Conservation (phyloP, 2,888 invertebrate species). For the Ceratothoa steindachneri region DNA sequence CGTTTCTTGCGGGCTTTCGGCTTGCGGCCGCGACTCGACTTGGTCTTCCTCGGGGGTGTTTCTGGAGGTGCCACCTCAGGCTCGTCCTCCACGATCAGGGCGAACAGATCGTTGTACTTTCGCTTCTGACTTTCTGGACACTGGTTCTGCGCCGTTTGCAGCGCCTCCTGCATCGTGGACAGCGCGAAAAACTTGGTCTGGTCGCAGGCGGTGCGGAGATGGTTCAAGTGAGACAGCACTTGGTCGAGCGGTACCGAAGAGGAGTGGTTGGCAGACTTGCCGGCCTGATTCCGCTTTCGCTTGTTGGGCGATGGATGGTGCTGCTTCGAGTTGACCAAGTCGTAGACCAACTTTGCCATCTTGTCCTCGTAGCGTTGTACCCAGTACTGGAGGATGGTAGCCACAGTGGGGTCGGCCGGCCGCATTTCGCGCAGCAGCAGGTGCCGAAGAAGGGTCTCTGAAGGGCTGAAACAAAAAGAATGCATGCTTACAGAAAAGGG, state of each 20-base stretch:
- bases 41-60: slow-evolving; percentile 31
- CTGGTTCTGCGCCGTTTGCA: slow-evolving; percentile 77
- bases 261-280: slow-evolving; percentile 24
- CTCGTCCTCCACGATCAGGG: slow-evolving; percentile 56
- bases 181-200: slow-evolving; percentile 46
- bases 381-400: slow-evolving; percentile 88
- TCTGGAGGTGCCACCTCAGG: slow-evolving; percentile 37
- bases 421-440: slow-evolving; percentile 64
- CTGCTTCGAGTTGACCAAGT: slow-evolving; percentile 57
- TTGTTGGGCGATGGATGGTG: slow-evolving; percentile 80
- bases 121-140: slow-evolving; percentile 84
- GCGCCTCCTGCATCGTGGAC: slow-evolving; percentile 72
- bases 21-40: slow-evolving; percentile 43
- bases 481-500: too few species aligned
- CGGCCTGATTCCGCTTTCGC: slow-evolving; percentile 65
- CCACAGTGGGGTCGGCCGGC: slow-evolving; percentile 63
- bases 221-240: slow-evolving; percentile 87
- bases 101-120: slow-evolving; percentile 84
- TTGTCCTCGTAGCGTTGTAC: slow-evolving; percentile 87
- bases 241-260: slow-evolving; percentile 59
- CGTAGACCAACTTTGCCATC: slow-evolving; percentile 57
- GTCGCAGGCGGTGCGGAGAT: slow-evolving; percentile 67
- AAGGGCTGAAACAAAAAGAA: slow-evolving; percentile 61
- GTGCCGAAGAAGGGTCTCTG: slow-evolving; percentile 76
- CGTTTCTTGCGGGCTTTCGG: slow-evolving; percentile 53